A percentile compares a stretch with the other conserved stretches of the same genome.
phyloP scores from a whole-genome alignment of 2,797 vertebrate species.

The Balearica regulorum region DNA sequence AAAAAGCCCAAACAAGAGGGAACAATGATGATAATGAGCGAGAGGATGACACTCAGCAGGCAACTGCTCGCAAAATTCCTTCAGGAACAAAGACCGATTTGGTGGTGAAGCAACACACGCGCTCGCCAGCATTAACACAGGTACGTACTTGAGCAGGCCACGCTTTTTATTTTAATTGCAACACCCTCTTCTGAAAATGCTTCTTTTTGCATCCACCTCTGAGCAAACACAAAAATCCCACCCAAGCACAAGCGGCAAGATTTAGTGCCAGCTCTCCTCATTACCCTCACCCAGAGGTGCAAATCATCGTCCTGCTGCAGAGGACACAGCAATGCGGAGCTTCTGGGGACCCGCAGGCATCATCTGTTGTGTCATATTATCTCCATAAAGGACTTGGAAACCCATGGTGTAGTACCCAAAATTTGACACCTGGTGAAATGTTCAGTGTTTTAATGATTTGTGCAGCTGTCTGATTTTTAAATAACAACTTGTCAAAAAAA shows the following conservation, averaged over 20 bases:
- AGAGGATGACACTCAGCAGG: background rate
- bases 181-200: background rate
- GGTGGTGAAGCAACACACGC: background rate
- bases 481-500: background rate
- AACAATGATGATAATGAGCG: background rate
- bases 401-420: background rate
- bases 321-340: too few relatives aligned
- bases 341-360: background rate
- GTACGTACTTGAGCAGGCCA: background rate
- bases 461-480: background rate
- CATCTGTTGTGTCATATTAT: fast-evolving
- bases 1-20: background rate
- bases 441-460: background rate
- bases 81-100: background rate
- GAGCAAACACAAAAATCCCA: background rate
- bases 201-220: background rate
- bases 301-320: background rate
- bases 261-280: background rate
- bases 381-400: background rate
- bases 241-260: background rate
- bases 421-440: too few relatives aligned
- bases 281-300: background rate
- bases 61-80: background rate
- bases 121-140: background rate
- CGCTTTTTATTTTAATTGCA: background rate